Evolutionary conservation across 2,113 vertebrate species (phyloP).

Genomic region (Plestiodon gilberti): DNA sequence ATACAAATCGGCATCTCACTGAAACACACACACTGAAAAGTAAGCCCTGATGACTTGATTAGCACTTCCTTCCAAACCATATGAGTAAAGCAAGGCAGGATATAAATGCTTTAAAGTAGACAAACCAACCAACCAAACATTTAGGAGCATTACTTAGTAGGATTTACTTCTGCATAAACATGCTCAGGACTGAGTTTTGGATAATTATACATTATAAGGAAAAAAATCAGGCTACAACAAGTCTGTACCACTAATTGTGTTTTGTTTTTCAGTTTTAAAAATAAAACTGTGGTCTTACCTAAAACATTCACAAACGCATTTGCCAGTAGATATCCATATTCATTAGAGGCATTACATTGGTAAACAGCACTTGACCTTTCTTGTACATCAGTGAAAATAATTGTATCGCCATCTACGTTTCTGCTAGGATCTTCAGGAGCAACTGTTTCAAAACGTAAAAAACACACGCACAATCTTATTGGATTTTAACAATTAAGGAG

Average conservation of each 20-base stretch:
- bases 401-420: slow-evolving; percentile 89
- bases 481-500: not conserved
- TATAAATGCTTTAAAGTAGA: too few species aligned
- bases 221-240: not conserved
- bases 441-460: slow-evolving; percentile 74
- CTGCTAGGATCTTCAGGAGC: slow-evolving; percentile 89
- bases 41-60: not conserved
- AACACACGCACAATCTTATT: not conserved
- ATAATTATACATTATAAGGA: not conserved
- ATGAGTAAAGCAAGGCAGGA: too few species aligned
- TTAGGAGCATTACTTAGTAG: not conserved
- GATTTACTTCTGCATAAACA: not conserved
- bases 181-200: not conserved
- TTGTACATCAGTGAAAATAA: slow-evolving; percentile 91
- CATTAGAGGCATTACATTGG: slow-evolving; percentile 95
- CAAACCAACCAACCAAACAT: too few species aligned
- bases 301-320: slow-evolving; percentile 97
- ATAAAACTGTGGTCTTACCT: slow-evolving; percentile 79
- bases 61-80: not conserved
- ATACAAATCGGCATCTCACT: not conserved
- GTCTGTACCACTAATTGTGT: not conserved
- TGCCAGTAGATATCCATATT: slow-evolving; percentile 91
- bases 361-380: slow-evolving; percentile 92
- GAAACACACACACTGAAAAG: not conserved
- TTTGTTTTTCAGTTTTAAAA: not conserved